Evolutionary conservation across 2,113 vertebrate genomes (phyloP).

Genomic region (Lontra canadensis): DNA sequence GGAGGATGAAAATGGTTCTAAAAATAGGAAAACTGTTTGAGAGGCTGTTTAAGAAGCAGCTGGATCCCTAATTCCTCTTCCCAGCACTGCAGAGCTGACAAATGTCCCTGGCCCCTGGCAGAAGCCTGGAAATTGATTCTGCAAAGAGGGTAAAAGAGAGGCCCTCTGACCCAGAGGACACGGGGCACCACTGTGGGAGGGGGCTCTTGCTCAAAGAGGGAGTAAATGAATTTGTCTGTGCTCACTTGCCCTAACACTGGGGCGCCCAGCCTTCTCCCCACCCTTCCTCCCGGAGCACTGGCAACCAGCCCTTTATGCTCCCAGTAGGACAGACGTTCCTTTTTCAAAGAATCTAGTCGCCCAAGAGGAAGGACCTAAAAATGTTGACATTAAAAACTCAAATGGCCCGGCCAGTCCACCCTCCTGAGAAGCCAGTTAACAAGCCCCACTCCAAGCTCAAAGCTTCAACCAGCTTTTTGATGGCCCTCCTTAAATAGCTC

Average conservation of each 20-base stretch:
- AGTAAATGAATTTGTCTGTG: background rate
- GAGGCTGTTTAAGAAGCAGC: background rate
- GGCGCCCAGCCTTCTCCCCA: background rate
- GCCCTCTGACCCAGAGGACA: background rate
- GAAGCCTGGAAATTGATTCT: background rate
- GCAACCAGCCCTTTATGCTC: background rate
- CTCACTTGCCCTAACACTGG: background rate
- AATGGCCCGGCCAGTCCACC: background rate
- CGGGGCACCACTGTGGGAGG: background rate
- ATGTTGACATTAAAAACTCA: background rate
- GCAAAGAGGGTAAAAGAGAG: background rate
- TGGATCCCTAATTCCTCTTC: background rate
- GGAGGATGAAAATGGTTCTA: too few relatives aligned
- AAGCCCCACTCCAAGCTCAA: background rate
- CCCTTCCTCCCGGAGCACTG: background rate
- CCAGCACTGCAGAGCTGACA: background rate
- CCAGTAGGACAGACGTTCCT: background rate
- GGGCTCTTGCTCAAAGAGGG: background rate
- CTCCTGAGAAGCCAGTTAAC: background rate
- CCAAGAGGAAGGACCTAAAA: background rate
- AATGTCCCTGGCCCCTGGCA: background rate
- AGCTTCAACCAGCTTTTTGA: background rate
- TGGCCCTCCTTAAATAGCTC: background rate
- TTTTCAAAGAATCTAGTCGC: background rate
- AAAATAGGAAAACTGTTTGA: background rate